Evolutionary conservation across 2,888 invertebrate species (phyloP), one percentile per base, ranked within the genome.

Genomic region (Eristalinus sepulchralis): DNA sequence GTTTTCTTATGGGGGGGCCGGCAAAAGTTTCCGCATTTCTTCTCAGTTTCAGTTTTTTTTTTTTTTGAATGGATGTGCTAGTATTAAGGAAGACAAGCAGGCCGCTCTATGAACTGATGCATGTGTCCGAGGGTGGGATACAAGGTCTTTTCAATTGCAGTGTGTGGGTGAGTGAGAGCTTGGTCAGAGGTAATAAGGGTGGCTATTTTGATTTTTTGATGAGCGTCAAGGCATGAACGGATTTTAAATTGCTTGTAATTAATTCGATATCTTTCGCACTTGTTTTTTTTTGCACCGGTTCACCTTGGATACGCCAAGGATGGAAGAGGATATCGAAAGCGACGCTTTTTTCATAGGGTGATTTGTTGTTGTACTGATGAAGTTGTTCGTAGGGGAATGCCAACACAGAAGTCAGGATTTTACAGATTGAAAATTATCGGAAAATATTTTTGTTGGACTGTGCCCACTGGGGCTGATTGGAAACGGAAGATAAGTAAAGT

Each of bases 221-320:
- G 83, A 86, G 70, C 73, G 24, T 33, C 75, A 68, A 59, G 36
- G 70, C 86, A 86, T 86, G 86, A 78, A 86, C 67, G 66, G 83
- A 78, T 79, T 86, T 86, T 71, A 86, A 86, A 86, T 86, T 78
- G 70, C 75, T 83, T n/a, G 64, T 83, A 86, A 83, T 82, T 77
- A 80, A 80, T 71, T 75, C 34, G 33, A 60, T 66, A 71, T 34
- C 55, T 64, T 13, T 70, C 20, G 3, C 27, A 22, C 8, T 64
- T 34, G 36, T 1, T 22, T 11, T 66, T 20, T 60, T 34, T 20
- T 36, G 3, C 36, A 24, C n/a, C n/a, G n/a, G n/a, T n/a, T n/a
- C n/a, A n/a, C n/a, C n/a, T n/a, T n/a, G n/a, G 22, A 57, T 55
- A 20, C 47, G 66, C 67, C 67, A 67, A 53, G 24, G 22, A 22